Conservation (phyloP, 2,797 vertebrate species). For the Notolepis coatsorum region DNA sequence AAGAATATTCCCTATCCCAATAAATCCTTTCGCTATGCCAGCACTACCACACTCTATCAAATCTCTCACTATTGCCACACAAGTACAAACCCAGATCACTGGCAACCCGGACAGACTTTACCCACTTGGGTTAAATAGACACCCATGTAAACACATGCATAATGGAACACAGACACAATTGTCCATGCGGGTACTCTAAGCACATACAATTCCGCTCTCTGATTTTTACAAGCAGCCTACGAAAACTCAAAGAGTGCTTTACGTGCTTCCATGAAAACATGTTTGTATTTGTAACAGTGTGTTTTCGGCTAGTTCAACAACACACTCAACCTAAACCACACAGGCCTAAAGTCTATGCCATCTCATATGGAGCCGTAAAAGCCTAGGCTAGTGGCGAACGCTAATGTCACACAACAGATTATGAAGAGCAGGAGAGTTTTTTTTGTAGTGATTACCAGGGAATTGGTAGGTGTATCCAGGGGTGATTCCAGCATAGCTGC, state of each 20-base stretch:
- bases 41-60: no score
- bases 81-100: background rate
- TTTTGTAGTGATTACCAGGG: conserved; percentile 97
- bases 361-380: background rate
- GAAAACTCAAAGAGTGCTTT: conserved; percentile 45
- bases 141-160: background rate
- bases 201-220: conserved; percentile 60
- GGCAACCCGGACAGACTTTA: background rate
- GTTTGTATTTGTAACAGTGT: conserved; percentile 66
- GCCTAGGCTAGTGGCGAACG: background rate
- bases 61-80: no score
- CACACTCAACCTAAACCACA: background rate
- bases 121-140: background rate
- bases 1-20: no score
- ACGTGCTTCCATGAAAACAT: conserved; percentile 54
- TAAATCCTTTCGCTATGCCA: background rate
- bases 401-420: background rate
- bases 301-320: conserved; percentile 26
- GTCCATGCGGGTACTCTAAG: conserved; percentile 19
- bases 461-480: conserved; percentile 99
- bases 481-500: conserved; percentile 96
- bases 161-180: conserved; percentile 1
- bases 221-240: conserved; percentile 84
- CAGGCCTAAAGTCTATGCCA: background rate
- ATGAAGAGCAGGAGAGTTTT: no score